phyloP scores from a whole-genome alignment of 1,140 invertebrate species.

The Caerostris extrusa region DNA sequence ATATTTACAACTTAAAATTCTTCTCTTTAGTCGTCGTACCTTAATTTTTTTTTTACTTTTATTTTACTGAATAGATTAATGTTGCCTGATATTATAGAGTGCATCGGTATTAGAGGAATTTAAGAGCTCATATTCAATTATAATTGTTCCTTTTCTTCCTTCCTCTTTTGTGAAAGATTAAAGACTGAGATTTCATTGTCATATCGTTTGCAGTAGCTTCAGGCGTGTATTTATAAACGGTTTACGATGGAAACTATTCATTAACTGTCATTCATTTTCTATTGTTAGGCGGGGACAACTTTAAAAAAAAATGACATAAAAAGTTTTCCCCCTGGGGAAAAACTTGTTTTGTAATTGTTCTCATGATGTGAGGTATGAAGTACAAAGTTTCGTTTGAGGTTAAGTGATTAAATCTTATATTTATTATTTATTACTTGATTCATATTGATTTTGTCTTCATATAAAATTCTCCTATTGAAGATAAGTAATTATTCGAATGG shows the following conservation, averaged over 20 bases:
- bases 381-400: background rate
- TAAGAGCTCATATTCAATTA: conserved; percentile 4
- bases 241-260: background rate
- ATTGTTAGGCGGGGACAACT: background rate
- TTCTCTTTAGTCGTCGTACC: background rate
- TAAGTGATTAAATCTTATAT: no score
- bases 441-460: no score
- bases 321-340: background rate
- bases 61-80: background rate
- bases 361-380: background rate
- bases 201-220: background rate
- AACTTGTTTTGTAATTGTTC: background rate
- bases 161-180: background rate
- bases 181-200: background rate
- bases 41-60: background rate
- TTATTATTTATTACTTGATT: no score
- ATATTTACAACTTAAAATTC: conserved; percentile 25
- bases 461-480: no score
- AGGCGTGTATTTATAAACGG: background rate
- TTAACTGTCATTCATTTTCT: conserved; percentile 9
- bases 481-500: no score
- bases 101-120: background rate
- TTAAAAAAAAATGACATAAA: background rate
- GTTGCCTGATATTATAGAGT: background rate
- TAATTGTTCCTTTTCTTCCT: background rate